Evolutionary conservation across 2,797 vertebrate genomes (phyloP).

Genomic region (Ptychobarbus kaznakovi): DNA sequence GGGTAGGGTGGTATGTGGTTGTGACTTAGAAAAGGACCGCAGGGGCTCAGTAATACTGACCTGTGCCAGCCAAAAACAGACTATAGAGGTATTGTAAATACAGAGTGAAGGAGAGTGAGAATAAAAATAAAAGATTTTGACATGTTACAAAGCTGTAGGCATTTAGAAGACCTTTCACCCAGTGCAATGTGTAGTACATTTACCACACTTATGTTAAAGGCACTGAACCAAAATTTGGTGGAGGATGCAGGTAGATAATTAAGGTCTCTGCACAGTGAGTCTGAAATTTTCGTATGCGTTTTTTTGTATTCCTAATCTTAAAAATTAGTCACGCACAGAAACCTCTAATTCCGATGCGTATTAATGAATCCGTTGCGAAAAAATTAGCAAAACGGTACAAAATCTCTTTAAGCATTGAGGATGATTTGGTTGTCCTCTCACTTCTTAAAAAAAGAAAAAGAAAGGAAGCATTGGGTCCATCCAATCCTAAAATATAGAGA

Average conservation of each 20-base stretch:
- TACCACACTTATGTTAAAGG: background rate
- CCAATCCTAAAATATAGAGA: too few relatives aligned
- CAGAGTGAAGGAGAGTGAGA: background rate
- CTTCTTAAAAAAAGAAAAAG: too few relatives aligned
- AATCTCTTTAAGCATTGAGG: too few relatives aligned
- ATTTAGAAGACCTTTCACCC: background rate
- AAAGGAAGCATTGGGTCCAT: too few relatives aligned
- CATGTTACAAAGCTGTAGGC: background rate
- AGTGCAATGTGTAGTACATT: background rate
- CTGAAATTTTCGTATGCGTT: too few relatives aligned
- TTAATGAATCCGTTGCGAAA: too few relatives aligned
- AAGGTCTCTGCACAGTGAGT: too few relatives aligned
- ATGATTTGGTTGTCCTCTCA: too few relatives aligned
- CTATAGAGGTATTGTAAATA: background rate
- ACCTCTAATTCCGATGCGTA: too few relatives aligned
- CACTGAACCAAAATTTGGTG: background rate
- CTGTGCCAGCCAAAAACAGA: slow-evolving; percentile 6
- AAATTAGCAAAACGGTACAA: too few relatives aligned
- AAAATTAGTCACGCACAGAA: too few relatives aligned
- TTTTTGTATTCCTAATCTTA: too few relatives aligned
- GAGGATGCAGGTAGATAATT: background rate
- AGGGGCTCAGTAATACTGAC: slow-evolving; percentile 36
- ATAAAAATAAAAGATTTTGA: background rate
- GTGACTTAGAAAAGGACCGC: slow-evolving; percentile 47
- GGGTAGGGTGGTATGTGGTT: slow-evolving; percentile 18